Evolutionary conservation across 2,113 vertebrate genomes (phyloP).

Genomic region (Ammodytes dubius): DNA sequence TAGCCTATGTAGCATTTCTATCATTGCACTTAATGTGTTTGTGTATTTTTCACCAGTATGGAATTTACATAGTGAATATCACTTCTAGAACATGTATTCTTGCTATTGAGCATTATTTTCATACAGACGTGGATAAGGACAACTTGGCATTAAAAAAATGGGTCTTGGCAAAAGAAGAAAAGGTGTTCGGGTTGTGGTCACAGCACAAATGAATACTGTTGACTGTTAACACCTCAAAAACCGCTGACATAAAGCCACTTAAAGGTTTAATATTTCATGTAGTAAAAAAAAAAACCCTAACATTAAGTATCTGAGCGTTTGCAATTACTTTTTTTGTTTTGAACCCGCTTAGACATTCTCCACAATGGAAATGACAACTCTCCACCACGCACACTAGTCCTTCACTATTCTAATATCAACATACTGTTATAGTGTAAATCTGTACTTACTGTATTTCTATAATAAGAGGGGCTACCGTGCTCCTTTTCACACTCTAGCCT

Average conservation of each 20-base stretch:
- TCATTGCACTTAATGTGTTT: constrained; percentile 67
- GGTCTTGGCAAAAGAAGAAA: constrained; percentile 44
- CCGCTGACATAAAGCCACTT: constrained; percentile 35
- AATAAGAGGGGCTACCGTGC: constrained; percentile 6
- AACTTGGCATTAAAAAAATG: constrained; percentile 53
- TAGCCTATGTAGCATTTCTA: constrained; percentile 35
- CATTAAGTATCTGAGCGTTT: constrained; percentile 42
- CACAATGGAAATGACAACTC: not conserved
- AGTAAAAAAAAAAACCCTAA: constrained; percentile 37
- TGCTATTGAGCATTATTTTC: constrained; percentile 23
- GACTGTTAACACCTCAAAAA: constrained; percentile 55
- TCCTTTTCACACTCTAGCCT: not conserved
- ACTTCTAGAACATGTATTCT: not conserved
- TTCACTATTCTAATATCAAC: constrained; percentile 4
- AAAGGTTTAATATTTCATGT: constrained; percentile 12
- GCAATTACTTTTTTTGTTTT: not conserved
- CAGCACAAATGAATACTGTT: constrained; percentile 71
- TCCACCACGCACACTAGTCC: not conserved
- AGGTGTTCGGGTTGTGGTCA: constrained; percentile 50
- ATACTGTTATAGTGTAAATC: constrained; percentile 8
- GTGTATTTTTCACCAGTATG: constrained; percentile 38
- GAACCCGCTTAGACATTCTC: not conserved
- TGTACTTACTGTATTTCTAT: constrained; percentile 6
- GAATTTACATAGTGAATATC: constrained; percentile 41
- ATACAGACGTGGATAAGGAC: constrained; percentile 27